Evolutionary conservation across 1,140 invertebrate genomes (phyloP).

Genomic region (Bombus breviceps): DNA sequence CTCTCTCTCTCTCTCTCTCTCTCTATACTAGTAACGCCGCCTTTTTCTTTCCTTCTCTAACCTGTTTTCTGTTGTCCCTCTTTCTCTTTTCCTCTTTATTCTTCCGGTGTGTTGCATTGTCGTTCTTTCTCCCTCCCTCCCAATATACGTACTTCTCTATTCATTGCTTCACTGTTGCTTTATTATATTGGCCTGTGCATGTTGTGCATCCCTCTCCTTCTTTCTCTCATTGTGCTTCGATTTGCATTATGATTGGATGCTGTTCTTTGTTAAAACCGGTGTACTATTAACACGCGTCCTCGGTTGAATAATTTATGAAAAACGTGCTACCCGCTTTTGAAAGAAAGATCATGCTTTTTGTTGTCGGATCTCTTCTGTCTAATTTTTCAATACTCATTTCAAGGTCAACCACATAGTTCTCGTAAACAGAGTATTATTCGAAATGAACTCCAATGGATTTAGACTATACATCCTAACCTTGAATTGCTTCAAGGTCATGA

Average conservation of each 20-base stretch:
- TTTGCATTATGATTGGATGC: neutral
- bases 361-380: neutral
- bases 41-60: conserved; percentile 11
- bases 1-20: neutral
- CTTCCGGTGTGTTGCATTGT: neutral
- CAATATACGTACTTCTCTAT: neutral
- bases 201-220: conserved; percentile 4
- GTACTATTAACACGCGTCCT: neutral
- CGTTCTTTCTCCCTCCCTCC: neutral
- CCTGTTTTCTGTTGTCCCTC: conserved; percentile 16
- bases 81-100: conserved; percentile 19
- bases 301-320: conserved; percentile 21
- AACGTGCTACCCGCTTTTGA: neutral
- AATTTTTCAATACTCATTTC: neutral
- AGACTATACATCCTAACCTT: neutral
- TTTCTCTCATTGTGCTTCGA: conserved; percentile 13
- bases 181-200: conserved; percentile 25
- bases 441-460: neutral
- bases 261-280: neutral
- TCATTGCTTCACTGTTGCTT: conserved; percentile 29
- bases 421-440: neutral
- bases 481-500: neutral
- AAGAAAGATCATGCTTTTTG: neutral
- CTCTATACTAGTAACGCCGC: neutral
- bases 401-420: neutral